These are phyloP conservation scores for Physeter macrocephalus DNA, from an alignment of 2,113 vertebrate genomes.

Conservation along the genomic window DNA sequence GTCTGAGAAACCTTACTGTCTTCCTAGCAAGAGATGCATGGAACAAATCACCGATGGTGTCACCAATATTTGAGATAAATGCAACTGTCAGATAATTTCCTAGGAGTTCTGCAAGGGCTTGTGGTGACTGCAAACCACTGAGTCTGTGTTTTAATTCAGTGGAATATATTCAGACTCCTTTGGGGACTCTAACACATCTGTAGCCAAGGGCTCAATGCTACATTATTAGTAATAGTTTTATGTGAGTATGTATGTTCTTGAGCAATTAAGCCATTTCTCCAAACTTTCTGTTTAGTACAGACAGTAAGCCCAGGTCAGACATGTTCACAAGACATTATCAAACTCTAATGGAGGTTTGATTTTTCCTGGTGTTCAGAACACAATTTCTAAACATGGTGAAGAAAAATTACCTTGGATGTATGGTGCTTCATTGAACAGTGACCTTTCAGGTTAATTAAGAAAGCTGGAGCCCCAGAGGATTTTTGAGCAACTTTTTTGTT, in stretches of 20 bases:
- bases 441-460: conserved; percentile 16
- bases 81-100: conserved; percentile 15
- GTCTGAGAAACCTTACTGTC: neutral
- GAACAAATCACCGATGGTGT: conserved; percentile 3
- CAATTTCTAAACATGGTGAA: neutral
- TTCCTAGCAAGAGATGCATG: neutral
- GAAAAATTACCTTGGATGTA: neutral
- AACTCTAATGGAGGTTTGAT: neutral
- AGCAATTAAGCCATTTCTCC: conserved; percentile 29
- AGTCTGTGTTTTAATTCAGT: conserved; percentile 26
- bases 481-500: neutral
- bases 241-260: neutral
- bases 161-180: neutral
- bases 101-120: neutral
- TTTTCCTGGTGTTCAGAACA: neutral
- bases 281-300: neutral
- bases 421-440: neutral
- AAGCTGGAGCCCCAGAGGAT: neutral
- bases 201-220: neutral
- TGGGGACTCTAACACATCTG: neutral
- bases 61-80: conserved; percentile 35
- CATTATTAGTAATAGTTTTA: neutral
- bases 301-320: neutral
- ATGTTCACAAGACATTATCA: neutral
- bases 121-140: neutral